phyloP scores from a whole-genome alignment of 2,113 vertebrate species.

The Cyprinodon tularosa region DNA sequence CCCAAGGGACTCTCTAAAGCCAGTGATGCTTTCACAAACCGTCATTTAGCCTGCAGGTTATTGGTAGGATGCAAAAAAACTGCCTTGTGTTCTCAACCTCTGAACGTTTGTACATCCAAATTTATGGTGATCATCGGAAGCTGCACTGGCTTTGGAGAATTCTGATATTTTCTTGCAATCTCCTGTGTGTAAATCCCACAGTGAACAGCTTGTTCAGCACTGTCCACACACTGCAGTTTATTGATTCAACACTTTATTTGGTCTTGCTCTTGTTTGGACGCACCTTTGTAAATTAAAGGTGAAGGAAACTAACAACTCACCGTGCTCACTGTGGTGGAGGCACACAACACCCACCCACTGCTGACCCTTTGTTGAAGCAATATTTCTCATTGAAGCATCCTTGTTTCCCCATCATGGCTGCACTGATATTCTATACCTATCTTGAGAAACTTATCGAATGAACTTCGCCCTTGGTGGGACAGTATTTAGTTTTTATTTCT shows the following conservation, averaged over 20 bases:
- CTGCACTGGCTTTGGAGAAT: constrained; percentile 16
- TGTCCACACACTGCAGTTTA: constrained; percentile 42
- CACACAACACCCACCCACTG: constrained; percentile 30
- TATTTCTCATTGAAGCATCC: neutral
- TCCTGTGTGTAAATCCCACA: constrained; percentile 41
- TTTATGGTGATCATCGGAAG: constrained; percentile 38
- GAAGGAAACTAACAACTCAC: constrained; percentile 28
- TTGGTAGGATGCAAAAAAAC: constrained; percentile 23
- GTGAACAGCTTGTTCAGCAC: constrained; percentile 65
- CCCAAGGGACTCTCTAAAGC: constrained; percentile 30
- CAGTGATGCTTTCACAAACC: constrained; percentile 41
- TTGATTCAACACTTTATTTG: constrained; percentile 56
- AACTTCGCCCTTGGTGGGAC: constrained; percentile 20
- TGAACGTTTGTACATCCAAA: constrained; percentile 55
- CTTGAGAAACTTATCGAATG: constrained; percentile 50
- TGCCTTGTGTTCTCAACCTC: constrained; percentile 29
- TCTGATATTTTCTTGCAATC: constrained; percentile 11
- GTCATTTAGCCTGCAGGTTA: constrained; percentile 46
- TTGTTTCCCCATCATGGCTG: constrained; percentile 15
- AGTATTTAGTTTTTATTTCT: constrained; percentile 24
- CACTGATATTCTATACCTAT: constrained; percentile 28
- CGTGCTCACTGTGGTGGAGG: constrained; percentile 11
- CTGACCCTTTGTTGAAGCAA: constrained; percentile 12
- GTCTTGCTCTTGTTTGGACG: constrained; percentile 48
- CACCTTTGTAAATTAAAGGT: constrained; percentile 40